Base-by-base conservation (phyloP, 1,140 invertebrate genomes). In the Hormaphis cornu region DNA sequence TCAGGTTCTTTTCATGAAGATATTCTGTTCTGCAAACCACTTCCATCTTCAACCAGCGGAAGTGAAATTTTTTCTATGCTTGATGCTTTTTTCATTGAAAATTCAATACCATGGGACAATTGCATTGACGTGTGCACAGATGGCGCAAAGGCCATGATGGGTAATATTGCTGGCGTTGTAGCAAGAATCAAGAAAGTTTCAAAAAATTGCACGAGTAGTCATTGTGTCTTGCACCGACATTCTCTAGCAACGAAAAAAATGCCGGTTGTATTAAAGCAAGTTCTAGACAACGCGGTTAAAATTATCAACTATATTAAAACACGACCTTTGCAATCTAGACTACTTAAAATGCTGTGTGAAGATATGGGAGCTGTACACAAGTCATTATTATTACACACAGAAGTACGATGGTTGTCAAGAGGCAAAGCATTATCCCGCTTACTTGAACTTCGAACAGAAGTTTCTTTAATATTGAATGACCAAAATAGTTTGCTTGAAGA, bases 351-450 rank as follows among this genome's bases (percentile, higher is more conserved):
- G 71, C 54, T 77, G 48, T 76, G 75, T 75, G 74, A 74, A 73
- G 75, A 77, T 72, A 74, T 76, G 73, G 73, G 72, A 69, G 72
- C 73, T 54, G 59, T 75, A 72, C 74, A 78, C 74, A 73, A 75
- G 72, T 73, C 74, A 52, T 72, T 78, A 53, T 71, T 77, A 61
- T 69, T 75, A 69, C 72, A 76, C 73, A 75, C 73, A 69, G 74
- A 76, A 74, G 73, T 75, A 69, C 63, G 74, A 70, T 76, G 75
- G 75, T 72, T 77, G 58, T 77, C 75, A 63, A 72, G 73, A 73
- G 75, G 76, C 53, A 77, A 76, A 73, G 73, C 72, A 12, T 18
- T 63, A 7, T 10, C 16, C 16, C 7, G 59, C 10, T 8, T 63
- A 16, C 22, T 50, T 50, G n/a, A n/a, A n/a, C n/a, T n/a, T n/a